Evolutionary conservation across 92 coral and sea anemone genomes (phyloP).

Genomic region (Blastomussa wellsi): DNA sequence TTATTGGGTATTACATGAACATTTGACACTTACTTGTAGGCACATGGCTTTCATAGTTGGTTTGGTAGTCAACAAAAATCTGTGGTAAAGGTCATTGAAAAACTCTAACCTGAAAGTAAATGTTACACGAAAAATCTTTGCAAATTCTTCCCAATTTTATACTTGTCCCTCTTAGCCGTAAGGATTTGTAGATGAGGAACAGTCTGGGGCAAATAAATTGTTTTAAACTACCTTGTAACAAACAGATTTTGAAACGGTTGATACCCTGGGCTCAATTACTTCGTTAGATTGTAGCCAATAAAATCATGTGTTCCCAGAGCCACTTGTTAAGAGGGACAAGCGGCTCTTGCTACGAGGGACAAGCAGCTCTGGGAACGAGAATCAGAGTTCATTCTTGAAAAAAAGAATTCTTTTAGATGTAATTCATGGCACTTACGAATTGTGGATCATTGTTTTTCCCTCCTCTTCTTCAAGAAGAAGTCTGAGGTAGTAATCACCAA

Average conservation of each 20-base stretch:
- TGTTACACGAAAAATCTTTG: background rate
- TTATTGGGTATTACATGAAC: background rate
- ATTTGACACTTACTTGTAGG: constrained; percentile 66
- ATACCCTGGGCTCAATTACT: too few relatives aligned
- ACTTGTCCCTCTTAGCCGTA: too few relatives aligned
- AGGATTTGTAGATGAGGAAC: too few relatives aligned
- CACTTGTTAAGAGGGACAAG: too few relatives aligned
- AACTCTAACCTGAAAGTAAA: constrained; percentile 78
- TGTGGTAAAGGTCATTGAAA: constrained; percentile 97
- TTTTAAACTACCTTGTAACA: too few relatives aligned
- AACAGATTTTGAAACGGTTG: too few relatives aligned
- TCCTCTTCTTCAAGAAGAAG: constrained; percentile 95
- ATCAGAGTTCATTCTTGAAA: too few relatives aligned
- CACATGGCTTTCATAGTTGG: constrained; percentile 98
- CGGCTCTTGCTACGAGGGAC: too few relatives aligned
- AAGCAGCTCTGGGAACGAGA: too few relatives aligned
- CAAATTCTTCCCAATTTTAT: background rate
- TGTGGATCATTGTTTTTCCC: constrained; percentile 73
- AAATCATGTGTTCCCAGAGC: too few relatives aligned
- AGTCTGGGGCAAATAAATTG: too few relatives aligned
- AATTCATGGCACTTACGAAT: constrained; percentile 74
- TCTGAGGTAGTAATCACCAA: constrained; percentile 95
- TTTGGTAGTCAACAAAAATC: constrained; percentile 92
- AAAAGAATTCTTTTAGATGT: background rate
- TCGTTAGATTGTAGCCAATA: too few relatives aligned